Evolutionary conservation across 2,113 vertebrate genomes (phyloP), one percentile per base, ranked within the genome.

Genomic region (Ammodytes marinus): DNA sequence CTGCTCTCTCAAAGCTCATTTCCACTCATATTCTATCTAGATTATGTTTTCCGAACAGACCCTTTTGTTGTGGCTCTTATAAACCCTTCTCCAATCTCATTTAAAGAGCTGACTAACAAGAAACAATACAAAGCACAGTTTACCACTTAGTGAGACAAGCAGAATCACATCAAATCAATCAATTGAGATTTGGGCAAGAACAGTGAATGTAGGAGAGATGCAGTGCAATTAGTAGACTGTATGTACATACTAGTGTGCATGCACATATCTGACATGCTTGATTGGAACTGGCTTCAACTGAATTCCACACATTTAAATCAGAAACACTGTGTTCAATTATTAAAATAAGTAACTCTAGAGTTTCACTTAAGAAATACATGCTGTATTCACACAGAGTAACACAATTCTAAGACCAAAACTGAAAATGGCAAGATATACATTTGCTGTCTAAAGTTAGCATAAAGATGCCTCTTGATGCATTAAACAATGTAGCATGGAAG

Each of bases 41-140:
- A 75, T 49, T 54, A 74, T 71, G 82, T 60, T 64, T 71, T 86
- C 75, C 47, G 61, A 66, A 46, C 45, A 43, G 27, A 54, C 47
- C 42, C 49, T 82, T 88, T 90, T 74, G 79, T 82, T 68, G 47
- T 69, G 14, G 55, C 77, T 50, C 73, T 84, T 73, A 65, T 12
- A 67, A 76, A 72, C 68, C 43, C n/a, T 60, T 17, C 40, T 63
- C 55, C 46, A 66, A 45, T n/a, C 52, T 60, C 11, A 8, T 77
- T 69, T 54, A 39, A 15, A 49, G 52, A 47, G 17, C 37, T 59
- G 70, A 75, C 63, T 19, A n/a, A 50, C 43, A 45, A 42, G 19
- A 42, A 19, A 8, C 35, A 3, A 42, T 4, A 39, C 10, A 14
- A 64, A 19, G 64, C 37, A 52, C 39, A 69, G 1, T 13, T 61